Conservation (phyloP, 2,888 invertebrate species). For the Alcis repandata region DNA sequence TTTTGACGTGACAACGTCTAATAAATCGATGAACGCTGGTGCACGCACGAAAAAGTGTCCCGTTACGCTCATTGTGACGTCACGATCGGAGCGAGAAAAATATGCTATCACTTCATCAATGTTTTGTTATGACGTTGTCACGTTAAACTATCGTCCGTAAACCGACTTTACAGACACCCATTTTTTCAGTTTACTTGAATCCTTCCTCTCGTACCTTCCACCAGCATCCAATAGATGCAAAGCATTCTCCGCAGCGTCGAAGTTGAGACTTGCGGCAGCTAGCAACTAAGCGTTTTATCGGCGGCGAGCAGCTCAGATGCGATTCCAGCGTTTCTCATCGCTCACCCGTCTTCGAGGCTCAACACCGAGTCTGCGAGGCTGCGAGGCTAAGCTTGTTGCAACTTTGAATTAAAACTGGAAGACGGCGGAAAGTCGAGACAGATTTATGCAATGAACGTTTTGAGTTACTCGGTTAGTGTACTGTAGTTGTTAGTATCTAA, state of each 20-base stretch:
- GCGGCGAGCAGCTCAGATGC: constrained; percentile 65
- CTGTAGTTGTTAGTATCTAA: too few relatives aligned
- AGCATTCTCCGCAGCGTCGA: constrained; percentile 53
- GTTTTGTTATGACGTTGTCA: neutral
- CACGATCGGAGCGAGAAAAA: too few relatives aligned
- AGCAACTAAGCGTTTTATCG: constrained; percentile 84
- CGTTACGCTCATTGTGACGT: too few relatives aligned
- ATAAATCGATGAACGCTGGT: too few relatives aligned
- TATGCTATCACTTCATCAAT: too few relatives aligned
- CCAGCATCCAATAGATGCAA: constrained; percentile 39
- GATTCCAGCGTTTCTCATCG: constrained; percentile 42
- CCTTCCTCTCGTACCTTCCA: constrained; percentile 18
- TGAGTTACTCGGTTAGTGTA: neutral
- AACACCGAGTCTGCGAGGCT: too few relatives aligned
- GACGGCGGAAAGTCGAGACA: neutral
- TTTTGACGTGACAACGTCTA: too few relatives aligned
- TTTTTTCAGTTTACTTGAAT: neutral
- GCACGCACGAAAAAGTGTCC: too few relatives aligned
- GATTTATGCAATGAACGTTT: neutral
- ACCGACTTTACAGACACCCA: too few relatives aligned
- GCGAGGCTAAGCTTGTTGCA: constrained; percentile 33
- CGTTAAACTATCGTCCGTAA: neutral
- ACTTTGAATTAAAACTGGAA: constrained; percentile 46
- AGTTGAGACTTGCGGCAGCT: constrained; percentile 69
- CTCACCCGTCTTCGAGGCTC: constrained; percentile 39